These are phyloP conservation scores for Ophioninae sp. DNA, from an alignment of 2,888 invertebrate species.

Conservation along the genomic window DNA sequence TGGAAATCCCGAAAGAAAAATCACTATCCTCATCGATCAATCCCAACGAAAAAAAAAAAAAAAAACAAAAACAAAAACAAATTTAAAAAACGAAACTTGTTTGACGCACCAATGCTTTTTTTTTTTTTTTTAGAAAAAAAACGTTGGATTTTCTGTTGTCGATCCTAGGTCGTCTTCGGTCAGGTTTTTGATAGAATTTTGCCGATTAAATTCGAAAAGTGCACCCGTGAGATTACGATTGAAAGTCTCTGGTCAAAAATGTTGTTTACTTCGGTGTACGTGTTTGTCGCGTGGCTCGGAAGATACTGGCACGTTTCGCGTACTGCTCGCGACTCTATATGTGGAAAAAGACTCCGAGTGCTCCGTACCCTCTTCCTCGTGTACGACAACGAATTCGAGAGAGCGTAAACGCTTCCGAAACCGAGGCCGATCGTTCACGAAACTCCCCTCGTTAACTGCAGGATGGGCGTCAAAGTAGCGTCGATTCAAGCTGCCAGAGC, in stretches of 20 bases:
- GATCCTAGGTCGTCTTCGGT: neutral
- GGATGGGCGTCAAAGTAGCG: constrained; percentile 1
- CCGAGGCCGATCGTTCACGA: constrained; percentile 42
- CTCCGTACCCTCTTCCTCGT: constrained; percentile 54
- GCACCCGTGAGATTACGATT: neutral
- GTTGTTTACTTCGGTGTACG: constrained; percentile 54
- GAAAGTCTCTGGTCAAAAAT: neutral
- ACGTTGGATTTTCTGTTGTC: neutral
- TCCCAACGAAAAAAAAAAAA: neutral
- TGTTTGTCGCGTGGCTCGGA: constrained; percentile 70
- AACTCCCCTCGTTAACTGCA: constrained; percentile 45
- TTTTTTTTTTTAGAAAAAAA: neutral
- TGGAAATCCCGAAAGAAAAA: neutral
- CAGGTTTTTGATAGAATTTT: neutral
- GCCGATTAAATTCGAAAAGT: constrained; percentile 17
- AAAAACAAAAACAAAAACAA: neutral
- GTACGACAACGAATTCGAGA: constrained; percentile 47
- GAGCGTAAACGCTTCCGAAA: constrained; percentile 42
- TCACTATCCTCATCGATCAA: constrained; percentile 15
- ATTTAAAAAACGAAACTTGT: neutral
- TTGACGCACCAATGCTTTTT: constrained; percentile 15
- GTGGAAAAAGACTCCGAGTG: constrained; percentile 71
- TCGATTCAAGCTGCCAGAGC: too few species aligned
- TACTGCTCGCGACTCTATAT: constrained; percentile 73
- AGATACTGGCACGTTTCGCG: constrained; percentile 73